Base-by-base conservation (phyloP, 2,797 vertebrate species). In the Hipposideros larvatus region DNA sequence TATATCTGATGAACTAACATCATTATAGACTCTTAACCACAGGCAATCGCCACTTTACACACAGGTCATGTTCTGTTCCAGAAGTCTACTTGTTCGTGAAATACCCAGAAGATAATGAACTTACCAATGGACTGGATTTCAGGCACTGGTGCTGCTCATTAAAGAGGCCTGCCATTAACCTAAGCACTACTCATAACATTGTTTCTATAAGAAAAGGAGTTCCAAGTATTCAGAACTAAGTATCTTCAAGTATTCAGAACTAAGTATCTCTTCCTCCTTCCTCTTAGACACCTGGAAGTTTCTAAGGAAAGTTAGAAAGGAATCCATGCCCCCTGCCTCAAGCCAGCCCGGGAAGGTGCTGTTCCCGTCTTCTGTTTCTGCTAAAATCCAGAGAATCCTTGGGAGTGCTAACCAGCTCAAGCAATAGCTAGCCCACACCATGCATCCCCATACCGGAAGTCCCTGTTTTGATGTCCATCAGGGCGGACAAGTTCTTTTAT, bases 51-150 rank as follows among this genome's bases (percentile, higher is more conserved):
- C 7, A 24, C 57, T 85, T 68, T 66, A 90, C 31, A 74, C 51
- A 86, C 46, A 75, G 18, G n/a, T 87, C 28, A 26, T 90, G 28
- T 94, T 92, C 41, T 90, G n/a, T 94, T 92, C 41, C 68, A 28
- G 55, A 97, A 65, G 18, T 51, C 86, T 85, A 37, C 11, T 85
- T 53, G 43, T 83, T 75, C 48, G 48, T 87, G 55, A 90, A 66
- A 73, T 79, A 84, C 51, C 37, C 51, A 51, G 71, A 26, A 91
- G 51, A 88, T 19, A 43, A 66, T 43, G 43, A 65, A 91, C 24
- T 78, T 71, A 16, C 31, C 87, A 78, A 48, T 78, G 57, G 51
- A 11, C 74, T 87, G 53, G 51, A 53, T 89, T 87, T 93, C 34
- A 75, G 84, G 73, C 34, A 68, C 43, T 18, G 43, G 9, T 26